Evolutionary conservation across 2,113 vertebrate genomes (phyloP).

Genomic region (Barbus barbus): DNA sequence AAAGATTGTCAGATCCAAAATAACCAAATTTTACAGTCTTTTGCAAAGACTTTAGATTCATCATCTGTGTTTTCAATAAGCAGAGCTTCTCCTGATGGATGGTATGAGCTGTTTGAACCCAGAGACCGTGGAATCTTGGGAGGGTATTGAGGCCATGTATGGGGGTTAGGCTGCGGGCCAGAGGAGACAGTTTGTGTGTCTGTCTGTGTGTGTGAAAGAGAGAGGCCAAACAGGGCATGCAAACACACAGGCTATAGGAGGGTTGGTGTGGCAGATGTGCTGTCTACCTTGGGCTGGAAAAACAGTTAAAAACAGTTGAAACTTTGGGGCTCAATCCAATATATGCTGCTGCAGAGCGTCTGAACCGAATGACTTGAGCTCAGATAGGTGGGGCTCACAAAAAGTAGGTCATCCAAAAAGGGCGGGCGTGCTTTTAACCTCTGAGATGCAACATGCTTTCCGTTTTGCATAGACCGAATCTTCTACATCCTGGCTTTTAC

Average conservation of each 20-base stretch:
- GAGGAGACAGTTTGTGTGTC: slow-evolving; percentile 40
- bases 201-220: slow-evolving; percentile 12
- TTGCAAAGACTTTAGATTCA: background rate
- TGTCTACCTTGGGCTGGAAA: slow-evolving; percentile 35
- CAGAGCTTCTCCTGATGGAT: background rate
- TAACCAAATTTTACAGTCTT: background rate
- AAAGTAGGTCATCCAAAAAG: slow-evolving; percentile 60
- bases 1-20: background rate
- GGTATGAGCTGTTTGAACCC: background rate
- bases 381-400: slow-evolving; percentile 40
- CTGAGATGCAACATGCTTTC: slow-evolving; percentile 40
- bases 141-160: slow-evolving; percentile 39
- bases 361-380: slow-evolving; percentile 45
- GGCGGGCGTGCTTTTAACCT: slow-evolving; percentile 36
- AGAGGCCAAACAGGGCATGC: slow-evolving; percentile 47
- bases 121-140: slow-evolving; percentile 38
- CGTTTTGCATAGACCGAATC: background rate
- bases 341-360: slow-evolving; percentile 20
- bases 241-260: slow-evolving; percentile 42
- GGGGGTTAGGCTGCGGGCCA: slow-evolving; percentile 34
- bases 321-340: background rate
- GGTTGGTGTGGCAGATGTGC: slow-evolving; percentile 54
- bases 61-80: background rate
- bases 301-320: slow-evolving; percentile 35
- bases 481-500: background rate